Base-by-base conservation (phyloP, 2,797 vertebrate genomes). In the Gymnoscopelus braueri region DNA sequence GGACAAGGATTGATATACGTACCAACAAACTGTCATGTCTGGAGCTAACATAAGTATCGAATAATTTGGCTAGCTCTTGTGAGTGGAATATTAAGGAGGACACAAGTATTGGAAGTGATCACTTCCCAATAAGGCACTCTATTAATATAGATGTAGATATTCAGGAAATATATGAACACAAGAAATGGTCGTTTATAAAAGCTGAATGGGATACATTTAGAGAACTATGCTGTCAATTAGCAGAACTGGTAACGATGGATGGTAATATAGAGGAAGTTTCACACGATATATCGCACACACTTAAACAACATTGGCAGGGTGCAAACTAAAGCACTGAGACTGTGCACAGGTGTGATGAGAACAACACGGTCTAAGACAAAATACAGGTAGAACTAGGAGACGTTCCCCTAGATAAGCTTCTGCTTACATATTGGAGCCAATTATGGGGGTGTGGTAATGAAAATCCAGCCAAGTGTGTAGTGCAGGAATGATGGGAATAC, bases 91-190 rank as follows among this genome's bases (percentile, higher is more conserved):
- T 29, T 6, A 12, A 51, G n/a, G 35, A 1, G 49, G 47, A 50
- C 39, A 26, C 3, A 68, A 35, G n/a, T n/a, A n/a, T n/a, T 6
- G 47, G 56, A 14, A 67, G 66, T 60, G 66, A 68, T 26, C 49
- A 60, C 5, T 68, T 52, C 9, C 66, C 48, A 52, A 19, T 60
- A 1, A 8, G 48, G 10, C 23, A 15, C 32, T n/a, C 4, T 7
- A 15, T 60, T 1, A 23, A 48, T 8, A 48, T 19, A 10, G 6
- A 60, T 60, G 24, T 12, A 59, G 26, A 3, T n/a, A 26, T 3
- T 11, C 14, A 2, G n/a, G 13, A 14, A 3, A 1, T 8, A 14
- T 14, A 39, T 3, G 13, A 39, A 48, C 9, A 47, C 39, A 24
- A 9, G 13, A 48, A 48, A 48, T 59, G 59, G 59, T 10, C 15